Percentiles rank a stretch among this genome's conserved stretches.
phyloP scores from a whole-genome alignment of 37 sponge, comb jelly and placozoan species.

The Ephydatia muelleri region DNA sequence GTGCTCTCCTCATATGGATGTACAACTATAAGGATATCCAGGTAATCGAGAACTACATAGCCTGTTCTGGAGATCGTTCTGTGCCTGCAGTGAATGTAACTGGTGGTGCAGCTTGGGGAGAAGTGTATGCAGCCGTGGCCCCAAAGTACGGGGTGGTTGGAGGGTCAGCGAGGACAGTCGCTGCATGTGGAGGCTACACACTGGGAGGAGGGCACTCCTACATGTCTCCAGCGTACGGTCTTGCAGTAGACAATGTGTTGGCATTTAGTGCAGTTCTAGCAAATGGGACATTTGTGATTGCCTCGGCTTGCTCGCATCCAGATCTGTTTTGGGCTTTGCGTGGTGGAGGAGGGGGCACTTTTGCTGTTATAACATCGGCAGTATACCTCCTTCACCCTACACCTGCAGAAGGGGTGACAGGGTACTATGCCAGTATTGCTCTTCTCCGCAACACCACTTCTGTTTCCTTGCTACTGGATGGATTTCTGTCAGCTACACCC shows the following conservation, averaged over 20 bases:
- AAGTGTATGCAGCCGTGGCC: conserved; percentile 11
- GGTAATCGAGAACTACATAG: not conserved
- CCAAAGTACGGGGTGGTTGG: not conserved
- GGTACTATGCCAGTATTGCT: not conserved
- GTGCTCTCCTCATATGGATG: not conserved
- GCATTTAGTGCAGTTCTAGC: not conserved
- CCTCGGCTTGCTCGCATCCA: not conserved
- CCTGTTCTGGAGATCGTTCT: not conserved
- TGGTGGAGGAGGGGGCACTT: not conserved
- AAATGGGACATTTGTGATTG: not conserved
- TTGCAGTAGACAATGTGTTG: conserved; percentile 2
- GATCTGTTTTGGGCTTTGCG: conserved; percentile 12
- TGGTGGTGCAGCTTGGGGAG: conserved; percentile 1
- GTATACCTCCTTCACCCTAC: not conserved
- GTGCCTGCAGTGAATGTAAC: not conserved
- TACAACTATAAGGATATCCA: not conserved
- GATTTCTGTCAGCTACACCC: not conserved
- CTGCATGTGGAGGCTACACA: not conserved
- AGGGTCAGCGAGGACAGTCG: not conserved
- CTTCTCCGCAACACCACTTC: not conserved
- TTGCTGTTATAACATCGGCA: not conserved
- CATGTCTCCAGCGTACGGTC: not conserved
- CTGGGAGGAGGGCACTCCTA: not conserved
- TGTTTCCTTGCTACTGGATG: not conserved
- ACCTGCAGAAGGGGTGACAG: not conserved